phyloP scores from a whole-genome alignment of 2,797 vertebrate species.

The Tragopan temminckii region DNA sequence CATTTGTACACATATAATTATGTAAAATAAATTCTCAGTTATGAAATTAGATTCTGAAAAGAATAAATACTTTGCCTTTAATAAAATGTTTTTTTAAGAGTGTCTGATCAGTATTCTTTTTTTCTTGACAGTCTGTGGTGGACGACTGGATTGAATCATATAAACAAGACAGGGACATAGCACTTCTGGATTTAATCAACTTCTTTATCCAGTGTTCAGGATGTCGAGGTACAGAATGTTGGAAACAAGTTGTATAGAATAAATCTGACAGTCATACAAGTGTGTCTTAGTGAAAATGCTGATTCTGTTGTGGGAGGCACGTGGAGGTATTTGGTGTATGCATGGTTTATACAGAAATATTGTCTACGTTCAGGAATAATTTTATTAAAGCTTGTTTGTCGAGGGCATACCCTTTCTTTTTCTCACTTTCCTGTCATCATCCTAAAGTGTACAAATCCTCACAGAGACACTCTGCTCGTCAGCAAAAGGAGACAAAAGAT shows the following conservation, averaged over 20 bases:
- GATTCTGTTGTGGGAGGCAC: conserved; percentile 1
- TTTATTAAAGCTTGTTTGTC: conserved; percentile 48
- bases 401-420: conserved; percentile 1
- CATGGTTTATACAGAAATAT: conserved; percentile 1
- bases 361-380: conserved; percentile 29
- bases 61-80: conserved; percentile 44
- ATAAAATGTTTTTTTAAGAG: conserved; percentile 44
- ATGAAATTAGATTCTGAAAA: conserved; percentile 30
- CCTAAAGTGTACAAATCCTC: conserved; percentile 28
- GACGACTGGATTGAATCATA: conserved; percentile 99
- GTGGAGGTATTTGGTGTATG: not conserved
- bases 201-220: conserved; percentile 99
- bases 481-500: conserved; percentile 17
- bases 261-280: conserved; percentile 25
- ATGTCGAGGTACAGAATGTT: conserved; percentile 92
- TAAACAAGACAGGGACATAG: conserved; percentile 98
- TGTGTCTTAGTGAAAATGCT: conserved; percentile 6
- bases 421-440: not conserved
- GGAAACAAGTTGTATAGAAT: conserved; percentile 60
- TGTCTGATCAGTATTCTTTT: conserved; percentile 77
- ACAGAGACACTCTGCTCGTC: not conserved
- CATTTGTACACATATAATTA: not conserved
- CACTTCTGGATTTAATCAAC: conserved; percentile 98
- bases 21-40: conserved; percentile 13
- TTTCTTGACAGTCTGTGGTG: conserved; percentile 89